Evolutionary conservation across 2,797 vertebrate species (phyloP).

Genomic region (Hydrolagus colliei): DNA sequence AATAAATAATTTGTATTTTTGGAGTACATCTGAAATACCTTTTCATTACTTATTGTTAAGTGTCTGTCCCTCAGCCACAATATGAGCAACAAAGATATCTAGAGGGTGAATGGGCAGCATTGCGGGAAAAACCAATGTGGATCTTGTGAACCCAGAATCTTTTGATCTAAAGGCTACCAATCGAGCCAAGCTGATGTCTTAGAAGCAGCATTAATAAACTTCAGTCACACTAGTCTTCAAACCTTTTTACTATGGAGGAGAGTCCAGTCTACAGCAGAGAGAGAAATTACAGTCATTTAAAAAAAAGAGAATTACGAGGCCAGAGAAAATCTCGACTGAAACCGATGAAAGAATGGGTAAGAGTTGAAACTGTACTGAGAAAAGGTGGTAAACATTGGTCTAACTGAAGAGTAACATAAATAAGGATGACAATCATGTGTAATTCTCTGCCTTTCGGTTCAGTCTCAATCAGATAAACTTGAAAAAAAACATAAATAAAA

Average conservation of each 20-base stretch:
- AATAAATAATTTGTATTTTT: too few relatives aligned
- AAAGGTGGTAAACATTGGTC: background rate
- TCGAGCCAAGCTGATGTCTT: too few relatives aligned
- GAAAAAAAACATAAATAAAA: constrained; percentile 14
- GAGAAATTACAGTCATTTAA: background rate
- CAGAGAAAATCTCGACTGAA: background rate
- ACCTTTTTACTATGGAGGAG: background rate
- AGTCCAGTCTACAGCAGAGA: too few relatives aligned
- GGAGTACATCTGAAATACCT: too few relatives aligned
- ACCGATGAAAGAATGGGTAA: background rate
- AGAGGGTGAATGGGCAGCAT: too few relatives aligned
- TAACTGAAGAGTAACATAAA: background rate
- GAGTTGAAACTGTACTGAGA: background rate
- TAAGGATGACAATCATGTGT: background rate
- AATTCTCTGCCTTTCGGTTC: background rate
- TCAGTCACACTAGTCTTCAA: background rate
- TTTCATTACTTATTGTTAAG: too few relatives aligned
- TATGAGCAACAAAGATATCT: too few relatives aligned
- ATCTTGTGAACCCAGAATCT: too few relatives aligned
- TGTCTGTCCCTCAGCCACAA: too few relatives aligned
- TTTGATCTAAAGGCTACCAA: too few relatives aligned
- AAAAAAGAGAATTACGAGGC: background rate
- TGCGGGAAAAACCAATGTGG: too few relatives aligned
- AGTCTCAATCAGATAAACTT: constrained; percentile 20
- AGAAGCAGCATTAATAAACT: background rate